A percentile compares a stretch with the other conserved stretches of the same genome.
phyloP scores from a whole-genome alignment of 2,113 vertebrate genomes.

The Mionectes macconnelli region DNA sequence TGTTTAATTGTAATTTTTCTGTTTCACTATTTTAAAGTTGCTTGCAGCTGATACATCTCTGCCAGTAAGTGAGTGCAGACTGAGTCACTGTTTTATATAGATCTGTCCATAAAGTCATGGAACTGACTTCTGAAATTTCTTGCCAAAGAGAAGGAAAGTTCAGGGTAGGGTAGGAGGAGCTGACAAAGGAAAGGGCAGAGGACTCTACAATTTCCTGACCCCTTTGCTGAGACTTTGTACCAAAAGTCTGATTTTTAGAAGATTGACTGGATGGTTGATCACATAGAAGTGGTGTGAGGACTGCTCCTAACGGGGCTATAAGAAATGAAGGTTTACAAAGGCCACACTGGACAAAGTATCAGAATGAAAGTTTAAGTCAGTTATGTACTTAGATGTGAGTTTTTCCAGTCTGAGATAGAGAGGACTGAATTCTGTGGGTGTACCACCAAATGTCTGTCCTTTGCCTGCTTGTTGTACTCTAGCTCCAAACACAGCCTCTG shows the following conservation, averaged over 20 bases:
- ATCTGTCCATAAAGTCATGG: slow-evolving; percentile 31
- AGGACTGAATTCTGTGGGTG: neutral
- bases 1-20: slow-evolving; percentile 28
- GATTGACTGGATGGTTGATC: neutral
- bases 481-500: neutral
- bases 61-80: slow-evolving; percentile 37
- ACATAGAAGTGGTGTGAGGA: neutral
- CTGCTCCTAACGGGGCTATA: neutral
- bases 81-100: slow-evolving; percentile 45
- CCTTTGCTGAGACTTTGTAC: neutral
- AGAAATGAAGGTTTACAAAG: neutral
- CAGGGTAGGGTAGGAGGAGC: neutral
- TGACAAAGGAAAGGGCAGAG: neutral
- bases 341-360: neutral
- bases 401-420: neutral
- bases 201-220: neutral
- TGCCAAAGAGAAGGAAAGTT: slow-evolving; percentile 22
- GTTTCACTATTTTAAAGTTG: slow-evolving; percentile 17
- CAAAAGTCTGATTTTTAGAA: neutral
- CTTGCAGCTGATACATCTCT: slow-evolving; percentile 18
- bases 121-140: slow-evolving; percentile 25
- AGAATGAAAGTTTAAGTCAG: neutral
- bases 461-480: neutral
- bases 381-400: neutral
- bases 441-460: neutral